These are phyloP conservation scores for Brachyalestes nurse DNA, from an alignment of 2,797 vertebrate species.

Conservation along the genomic window DNA sequence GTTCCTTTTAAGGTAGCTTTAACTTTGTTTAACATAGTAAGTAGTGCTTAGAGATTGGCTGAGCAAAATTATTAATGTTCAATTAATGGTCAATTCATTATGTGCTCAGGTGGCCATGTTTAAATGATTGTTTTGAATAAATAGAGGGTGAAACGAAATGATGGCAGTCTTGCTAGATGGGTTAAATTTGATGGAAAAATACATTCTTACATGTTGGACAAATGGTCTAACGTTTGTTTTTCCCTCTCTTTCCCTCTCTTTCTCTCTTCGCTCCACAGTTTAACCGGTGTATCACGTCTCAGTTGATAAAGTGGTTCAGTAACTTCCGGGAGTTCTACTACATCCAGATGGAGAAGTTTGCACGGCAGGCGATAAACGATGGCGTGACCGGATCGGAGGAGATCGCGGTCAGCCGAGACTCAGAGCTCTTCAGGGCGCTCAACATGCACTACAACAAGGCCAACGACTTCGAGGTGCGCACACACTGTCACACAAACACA, in stretches of 20 bases:
- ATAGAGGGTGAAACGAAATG: no score
- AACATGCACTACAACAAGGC: conserved; percentile 94
- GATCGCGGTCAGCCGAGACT: conserved; percentile 86
- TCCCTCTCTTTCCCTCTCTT: conserved; percentile 1
- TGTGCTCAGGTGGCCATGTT: no score
- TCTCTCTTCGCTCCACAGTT: conserved; percentile 77
- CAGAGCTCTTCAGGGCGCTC: conserved; percentile 89
- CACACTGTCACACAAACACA: not conserved
- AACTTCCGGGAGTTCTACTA: conserved; percentile 98
- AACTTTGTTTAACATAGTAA: no score
- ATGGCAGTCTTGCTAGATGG: no score
- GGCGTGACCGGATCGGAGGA: conserved; percentile 69
- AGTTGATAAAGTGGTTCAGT: conserved; percentile 99
- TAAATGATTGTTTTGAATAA: no score
- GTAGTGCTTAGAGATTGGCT: no score
- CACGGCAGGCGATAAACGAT: conserved; percentile 84
- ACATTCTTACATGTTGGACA: conserved; percentile 1
- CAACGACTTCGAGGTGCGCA: conserved; percentile 89
- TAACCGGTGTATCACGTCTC: conserved; percentile 91
- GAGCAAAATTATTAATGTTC: no score
- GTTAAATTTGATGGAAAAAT: no score
- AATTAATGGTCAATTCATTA: no score
- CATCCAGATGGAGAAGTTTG: conserved; percentile 96
- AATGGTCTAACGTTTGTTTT: conserved; percentile 13
- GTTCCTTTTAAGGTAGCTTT: no score